These are phyloP conservation scores for Temnothorax longispinosus DNA, from an alignment of 1,140 invertebrate species.

Conservation along the genomic window DNA sequence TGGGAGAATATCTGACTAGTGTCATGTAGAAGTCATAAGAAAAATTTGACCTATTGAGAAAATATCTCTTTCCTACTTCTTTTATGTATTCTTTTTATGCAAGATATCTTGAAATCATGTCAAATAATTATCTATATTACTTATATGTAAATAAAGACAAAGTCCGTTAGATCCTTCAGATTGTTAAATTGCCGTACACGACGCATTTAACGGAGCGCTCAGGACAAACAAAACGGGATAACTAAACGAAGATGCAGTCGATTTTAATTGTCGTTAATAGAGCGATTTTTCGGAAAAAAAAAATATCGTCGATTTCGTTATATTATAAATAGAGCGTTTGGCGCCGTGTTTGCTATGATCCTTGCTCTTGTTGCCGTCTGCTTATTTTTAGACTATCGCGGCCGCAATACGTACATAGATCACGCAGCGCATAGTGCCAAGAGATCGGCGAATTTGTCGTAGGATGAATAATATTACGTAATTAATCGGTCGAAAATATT, in stretches of 20 bases:
- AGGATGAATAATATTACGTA: conserved; percentile 30
- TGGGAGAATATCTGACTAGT: not conserved
- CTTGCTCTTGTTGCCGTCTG: conserved; percentile 37
- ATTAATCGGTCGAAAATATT: conserved; percentile 2
- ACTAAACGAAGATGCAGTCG: conserved; percentile 27
- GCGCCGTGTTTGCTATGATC: conserved; percentile 16
- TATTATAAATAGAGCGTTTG: conserved; percentile 16
- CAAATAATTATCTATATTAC: conserved; percentile 17
- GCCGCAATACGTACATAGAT: not conserved
- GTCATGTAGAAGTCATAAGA: not conserved
- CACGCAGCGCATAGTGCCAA: not conserved
- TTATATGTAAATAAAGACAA: not conserved
- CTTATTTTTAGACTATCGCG: conserved; percentile 50
- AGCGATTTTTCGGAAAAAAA: not conserved
- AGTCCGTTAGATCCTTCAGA: conserved; percentile 15
- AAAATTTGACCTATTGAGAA: not conserved
- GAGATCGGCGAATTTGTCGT: not conserved
- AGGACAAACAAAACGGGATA: not conserved
- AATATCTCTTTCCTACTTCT: not conserved
- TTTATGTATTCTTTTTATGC: conserved; percentile 20
- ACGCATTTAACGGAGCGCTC: conserved; percentile 1
- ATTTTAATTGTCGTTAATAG: not conserved
- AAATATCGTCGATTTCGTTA: not conserved
- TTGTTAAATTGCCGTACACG: conserved; percentile 40
- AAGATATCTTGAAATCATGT: not conserved